phyloP scores from a whole-genome alignment of 2,797 vertebrate genomes.

The Pygocentrus nattereri region DNA sequence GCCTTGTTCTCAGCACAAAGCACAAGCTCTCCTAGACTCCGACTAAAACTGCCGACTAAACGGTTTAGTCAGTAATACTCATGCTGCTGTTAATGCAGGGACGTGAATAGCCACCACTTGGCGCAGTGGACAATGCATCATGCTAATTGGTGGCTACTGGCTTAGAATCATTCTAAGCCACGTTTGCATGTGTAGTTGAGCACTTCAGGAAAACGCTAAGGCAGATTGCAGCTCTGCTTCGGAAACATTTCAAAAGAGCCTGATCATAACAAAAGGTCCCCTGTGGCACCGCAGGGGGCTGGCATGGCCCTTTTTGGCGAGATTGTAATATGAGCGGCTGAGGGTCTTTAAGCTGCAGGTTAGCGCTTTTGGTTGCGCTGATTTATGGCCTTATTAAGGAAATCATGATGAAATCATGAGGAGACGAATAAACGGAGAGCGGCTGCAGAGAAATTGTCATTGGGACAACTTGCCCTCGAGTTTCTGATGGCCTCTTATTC shows the following conservation, averaged over 20 bases:
- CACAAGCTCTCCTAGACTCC: not conserved
- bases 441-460: no score
- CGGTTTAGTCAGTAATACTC: not conserved
- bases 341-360: slow-evolving; percentile 6
- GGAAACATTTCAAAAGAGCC: not conserved
- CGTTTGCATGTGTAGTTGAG: not conserved
- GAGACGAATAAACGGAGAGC: not conserved
- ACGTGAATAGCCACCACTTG: not conserved
- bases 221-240: not conserved
- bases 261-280: slow-evolving; percentile 31
- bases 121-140: not conserved
- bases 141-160: not conserved
- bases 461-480: not conserved
- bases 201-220: not conserved
- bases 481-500: not conserved
- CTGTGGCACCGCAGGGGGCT: slow-evolving; percentile 2
- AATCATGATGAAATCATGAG: not conserved
- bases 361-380: not conserved
- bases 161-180: not conserved
- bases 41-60: not conserved
- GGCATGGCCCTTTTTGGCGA: not conserved
- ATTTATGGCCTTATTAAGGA: not conserved
- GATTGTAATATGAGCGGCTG: not conserved
- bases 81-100: not conserved
- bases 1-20: not conserved